phyloP scores from a whole-genome alignment of 2,888 invertebrate species.

The Alcis repandata region DNA sequence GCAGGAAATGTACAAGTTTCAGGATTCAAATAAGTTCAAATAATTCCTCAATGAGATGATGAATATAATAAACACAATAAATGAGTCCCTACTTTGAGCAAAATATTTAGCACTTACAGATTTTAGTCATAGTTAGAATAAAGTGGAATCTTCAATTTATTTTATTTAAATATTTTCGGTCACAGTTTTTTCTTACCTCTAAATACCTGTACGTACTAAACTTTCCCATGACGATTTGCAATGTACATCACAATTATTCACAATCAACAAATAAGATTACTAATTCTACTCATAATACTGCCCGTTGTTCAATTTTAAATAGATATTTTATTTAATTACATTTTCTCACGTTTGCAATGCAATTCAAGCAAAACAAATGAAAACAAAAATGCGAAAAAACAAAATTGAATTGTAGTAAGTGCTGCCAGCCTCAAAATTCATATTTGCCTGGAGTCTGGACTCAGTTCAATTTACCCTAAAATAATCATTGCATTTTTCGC shows the following conservation, averaged over 20 bases:
- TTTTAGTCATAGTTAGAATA: too few species aligned
- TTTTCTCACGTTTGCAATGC: constrained; percentile 3
- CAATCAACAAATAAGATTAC: constrained; percentile 58
- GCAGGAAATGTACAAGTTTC: too few species aligned
- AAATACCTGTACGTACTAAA: constrained; percentile 85
- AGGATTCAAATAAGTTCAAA: too few species aligned
- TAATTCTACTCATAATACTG: constrained; percentile 39
- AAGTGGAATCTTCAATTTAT: too few species aligned
- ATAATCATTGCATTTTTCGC: too few species aligned
- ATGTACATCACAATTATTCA: constrained; percentile 82
- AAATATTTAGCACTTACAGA: too few species aligned
- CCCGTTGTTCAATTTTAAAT: constrained; percentile 7
- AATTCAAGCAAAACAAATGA: constrained; percentile 7
- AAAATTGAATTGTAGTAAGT: neutral
- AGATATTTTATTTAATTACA: constrained; percentile 18
- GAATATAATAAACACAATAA: neutral
- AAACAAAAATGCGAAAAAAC: constrained; percentile 9
- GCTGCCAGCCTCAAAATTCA: neutral
- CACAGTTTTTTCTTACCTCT: constrained; percentile 68
- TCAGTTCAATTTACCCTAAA: too few species aligned
- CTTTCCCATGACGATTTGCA: constrained; percentile 81
- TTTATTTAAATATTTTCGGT: too few species aligned
- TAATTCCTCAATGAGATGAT: too few species aligned
- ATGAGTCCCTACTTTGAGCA: neutral
- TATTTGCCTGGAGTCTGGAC: too few species aligned